These are phyloP conservation scores for Tenualosa thibaudeaui DNA, from an alignment of 2,797 vertebrate genomes.

Conservation along the genomic window DNA sequence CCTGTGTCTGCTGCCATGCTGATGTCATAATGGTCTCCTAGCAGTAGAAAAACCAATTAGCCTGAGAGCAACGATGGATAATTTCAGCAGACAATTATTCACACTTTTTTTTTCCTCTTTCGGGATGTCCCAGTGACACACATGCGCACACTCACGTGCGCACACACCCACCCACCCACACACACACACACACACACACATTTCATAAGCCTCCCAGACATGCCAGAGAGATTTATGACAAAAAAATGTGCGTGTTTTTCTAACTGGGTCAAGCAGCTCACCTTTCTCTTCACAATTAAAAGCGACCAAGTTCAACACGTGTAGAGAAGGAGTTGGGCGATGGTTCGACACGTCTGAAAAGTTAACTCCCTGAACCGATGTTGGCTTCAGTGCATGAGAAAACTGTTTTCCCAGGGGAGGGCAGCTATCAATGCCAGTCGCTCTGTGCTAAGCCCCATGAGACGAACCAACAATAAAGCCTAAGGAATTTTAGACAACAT, in stretches of 20 bases:
- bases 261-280: conserved; percentile 39
- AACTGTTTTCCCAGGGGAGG: conserved; percentile 28
- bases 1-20: neutral
- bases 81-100: conserved; percentile 8
- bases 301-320: conserved; percentile 15
- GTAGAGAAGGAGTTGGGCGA: conserved; percentile 5
- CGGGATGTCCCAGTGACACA: neutral
- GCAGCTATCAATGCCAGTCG: neutral
- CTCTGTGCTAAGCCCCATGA: conserved; percentile 14
- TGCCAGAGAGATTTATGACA: conserved; percentile 16
- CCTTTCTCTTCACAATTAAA: conserved; percentile 30
- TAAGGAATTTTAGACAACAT: conserved; percentile 31
- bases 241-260: conserved; percentile 20
- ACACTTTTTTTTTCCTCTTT: neutral
- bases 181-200: neutral
- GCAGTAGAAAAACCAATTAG: conserved; percentile 11
- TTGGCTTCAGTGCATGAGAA: conserved; percentile 28
- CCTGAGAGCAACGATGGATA: neutral
- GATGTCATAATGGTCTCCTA: conserved; percentile 16
- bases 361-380: conserved; percentile 27
- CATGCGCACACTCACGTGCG: neutral
- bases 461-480: conserved; percentile 41
- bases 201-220: neutral
- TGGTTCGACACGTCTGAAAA: conserved; percentile 7
- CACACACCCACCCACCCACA: neutral